Conservation (phyloP, 2,113 vertebrate species). For the Gymnocephalus cernua region DNA sequence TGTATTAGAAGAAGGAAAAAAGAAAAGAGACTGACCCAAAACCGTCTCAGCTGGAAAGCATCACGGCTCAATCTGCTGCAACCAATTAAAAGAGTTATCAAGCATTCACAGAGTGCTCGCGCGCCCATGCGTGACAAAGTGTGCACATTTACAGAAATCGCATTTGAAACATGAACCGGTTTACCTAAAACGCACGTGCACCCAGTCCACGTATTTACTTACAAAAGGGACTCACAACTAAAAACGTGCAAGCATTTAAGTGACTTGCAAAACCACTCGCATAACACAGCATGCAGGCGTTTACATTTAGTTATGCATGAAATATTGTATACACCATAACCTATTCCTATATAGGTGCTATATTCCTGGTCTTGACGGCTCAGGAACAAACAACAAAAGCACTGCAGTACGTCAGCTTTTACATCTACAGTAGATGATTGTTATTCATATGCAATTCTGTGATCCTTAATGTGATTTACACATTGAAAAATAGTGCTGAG, state of each 20-base stretch:
- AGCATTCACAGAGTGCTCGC: conserved; percentile 36
- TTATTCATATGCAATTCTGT: conserved; percentile 1
- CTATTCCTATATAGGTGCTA: neutral
- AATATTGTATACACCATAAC: conserved; percentile 4
- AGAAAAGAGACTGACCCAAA: conserved; percentile 71
- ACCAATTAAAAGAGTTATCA: conserved; percentile 65
- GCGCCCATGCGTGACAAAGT: conserved; percentile 40
- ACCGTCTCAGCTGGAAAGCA: conserved; percentile 73
- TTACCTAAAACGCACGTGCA: conserved; percentile 25
- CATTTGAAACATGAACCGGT: conserved; percentile 24
- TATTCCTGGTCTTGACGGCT: neutral
- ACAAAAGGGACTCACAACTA: conserved; percentile 24
- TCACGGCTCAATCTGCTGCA: conserved; percentile 68
- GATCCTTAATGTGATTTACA: neutral
- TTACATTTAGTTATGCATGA: conserved; percentile 32
- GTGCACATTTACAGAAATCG: conserved; percentile 32
- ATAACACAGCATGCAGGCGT: neutral
- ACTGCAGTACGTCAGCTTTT: neutral
- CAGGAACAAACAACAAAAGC: conserved; percentile 9
- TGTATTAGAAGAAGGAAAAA: conserved; percentile 39
- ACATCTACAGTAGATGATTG: neutral
- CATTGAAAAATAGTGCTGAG: neutral
- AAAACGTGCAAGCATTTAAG: neutral
- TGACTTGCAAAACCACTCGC: conserved; percentile 3
- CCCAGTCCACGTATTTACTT: conserved; percentile 6